Percentiles rank a stretch among this genome's conserved stretches.
phyloP scores from a whole-genome alignment of 2,113 vertebrate species.

The Microtus richardsoni region DNA sequence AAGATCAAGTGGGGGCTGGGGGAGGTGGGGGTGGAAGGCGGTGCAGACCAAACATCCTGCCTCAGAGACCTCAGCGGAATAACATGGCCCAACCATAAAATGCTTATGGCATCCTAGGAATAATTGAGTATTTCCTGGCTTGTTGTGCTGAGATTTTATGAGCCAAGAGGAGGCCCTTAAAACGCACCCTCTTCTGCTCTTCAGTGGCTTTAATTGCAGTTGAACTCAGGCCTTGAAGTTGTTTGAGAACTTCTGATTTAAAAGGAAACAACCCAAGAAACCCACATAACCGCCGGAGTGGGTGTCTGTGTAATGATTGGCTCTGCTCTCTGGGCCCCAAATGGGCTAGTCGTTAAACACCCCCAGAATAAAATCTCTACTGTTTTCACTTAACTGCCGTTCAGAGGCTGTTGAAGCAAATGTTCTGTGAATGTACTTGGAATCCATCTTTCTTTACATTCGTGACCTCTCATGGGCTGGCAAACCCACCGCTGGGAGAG shows the following conservation, averaged over 20 bases:
- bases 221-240: conserved; percentile 46
- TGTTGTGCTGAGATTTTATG: conserved; percentile 54
- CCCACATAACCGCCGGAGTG: neutral
- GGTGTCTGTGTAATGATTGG: neutral
- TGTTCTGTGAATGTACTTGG: neutral
- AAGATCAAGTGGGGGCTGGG: neutral
- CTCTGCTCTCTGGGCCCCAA: neutral
- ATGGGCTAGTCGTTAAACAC: neutral
- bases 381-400: neutral
- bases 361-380: neutral
- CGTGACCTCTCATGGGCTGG: neutral
- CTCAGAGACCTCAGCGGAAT: neutral
- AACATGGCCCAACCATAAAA: neutral
- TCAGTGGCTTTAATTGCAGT: conserved; percentile 67
- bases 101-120: conserved; percentile 35
- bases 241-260: conserved; percentile 48
- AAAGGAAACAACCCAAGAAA: conserved; percentile 45
- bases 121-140: conserved; percentile 71
- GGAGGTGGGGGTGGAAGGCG: neutral
- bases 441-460: neutral
- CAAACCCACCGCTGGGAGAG: no score
- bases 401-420: neutral
- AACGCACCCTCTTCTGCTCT: conserved; percentile 70
- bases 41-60: neutral
- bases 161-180: conserved; percentile 46